Percentiles rank a stretch among this genome's conserved stretches.
phyloP scores from a whole-genome alignment of 2,113 vertebrate species.

The Microtus oregoni region DNA sequence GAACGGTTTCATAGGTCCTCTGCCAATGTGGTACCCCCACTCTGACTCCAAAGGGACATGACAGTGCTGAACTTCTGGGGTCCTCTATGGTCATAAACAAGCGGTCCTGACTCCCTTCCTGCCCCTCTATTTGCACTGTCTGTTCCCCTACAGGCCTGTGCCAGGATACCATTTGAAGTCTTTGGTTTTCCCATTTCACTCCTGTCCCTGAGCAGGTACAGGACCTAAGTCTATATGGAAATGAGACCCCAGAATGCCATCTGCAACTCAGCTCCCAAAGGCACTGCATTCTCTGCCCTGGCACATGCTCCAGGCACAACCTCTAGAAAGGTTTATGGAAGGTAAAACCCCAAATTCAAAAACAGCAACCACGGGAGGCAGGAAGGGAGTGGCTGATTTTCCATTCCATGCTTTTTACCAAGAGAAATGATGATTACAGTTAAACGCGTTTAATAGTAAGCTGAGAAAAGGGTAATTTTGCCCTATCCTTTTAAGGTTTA shows the following conservation, averaged over 20 bases:
- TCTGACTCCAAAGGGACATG: background rate
- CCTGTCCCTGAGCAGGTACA: background rate
- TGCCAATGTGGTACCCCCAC: background rate
- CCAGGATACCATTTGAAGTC: background rate
- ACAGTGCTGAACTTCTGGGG: background rate
- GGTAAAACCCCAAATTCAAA: background rate
- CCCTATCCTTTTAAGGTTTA: background rate
- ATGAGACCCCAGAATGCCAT: background rate
- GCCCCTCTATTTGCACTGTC: background rate
- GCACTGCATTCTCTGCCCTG: fast-evolving
- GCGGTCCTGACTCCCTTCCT: background rate
- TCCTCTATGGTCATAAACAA: background rate
- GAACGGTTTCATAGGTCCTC: background rate
- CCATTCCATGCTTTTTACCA: background rate
- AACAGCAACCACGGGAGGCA: fast-evolving
- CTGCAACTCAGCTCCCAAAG: background rate
- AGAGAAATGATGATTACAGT: background rate
- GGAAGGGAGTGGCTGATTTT: no score
- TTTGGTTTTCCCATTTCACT: background rate
- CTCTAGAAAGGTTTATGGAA: background rate
- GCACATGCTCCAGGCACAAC: background rate
- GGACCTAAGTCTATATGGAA: background rate
- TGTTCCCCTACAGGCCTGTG: background rate
- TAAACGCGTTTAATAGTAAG: background rate
- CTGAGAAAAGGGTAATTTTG: background rate